Conservation (phyloP, 2,888 invertebrate genomes). For the Ferrisia virgata region DNA sequence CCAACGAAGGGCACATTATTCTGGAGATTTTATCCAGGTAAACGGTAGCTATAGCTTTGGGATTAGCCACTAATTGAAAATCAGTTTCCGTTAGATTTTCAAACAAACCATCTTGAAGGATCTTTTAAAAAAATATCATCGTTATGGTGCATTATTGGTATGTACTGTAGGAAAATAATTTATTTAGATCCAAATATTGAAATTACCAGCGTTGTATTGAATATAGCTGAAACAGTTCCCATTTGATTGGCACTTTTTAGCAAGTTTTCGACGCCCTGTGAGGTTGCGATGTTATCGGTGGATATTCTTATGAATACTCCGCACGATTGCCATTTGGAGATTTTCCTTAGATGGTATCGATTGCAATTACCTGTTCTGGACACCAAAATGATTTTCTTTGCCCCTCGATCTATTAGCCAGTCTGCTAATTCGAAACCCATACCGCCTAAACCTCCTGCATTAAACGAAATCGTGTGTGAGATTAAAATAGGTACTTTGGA, state of each 20-base stretch:
- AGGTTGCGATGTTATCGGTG: constrained; percentile 44
- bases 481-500: too few relatives aligned
- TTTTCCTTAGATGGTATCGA: constrained; percentile 46
- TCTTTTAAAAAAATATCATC: constrained; percentile 24
- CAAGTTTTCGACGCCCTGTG: constrained; percentile 41
- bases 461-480: neutral
- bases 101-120: constrained; percentile 47
- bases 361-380: constrained; percentile 47
- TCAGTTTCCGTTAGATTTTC: constrained; percentile 47
- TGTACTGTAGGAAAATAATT: neutral
- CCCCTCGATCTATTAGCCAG: constrained; percentile 46
- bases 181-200: neutral
- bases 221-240: constrained; percentile 45
- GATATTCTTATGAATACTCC: constrained; percentile 42
- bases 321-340: constrained; percentile 39
- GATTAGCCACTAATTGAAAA: constrained; percentile 45
- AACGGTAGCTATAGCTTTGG: constrained; percentile 47
- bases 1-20: constrained; percentile 13
- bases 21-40: constrained; percentile 45
- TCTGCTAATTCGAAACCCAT: constrained; percentile 48
- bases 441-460: constrained; percentile 48
- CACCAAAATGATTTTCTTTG: constrained; percentile 46
- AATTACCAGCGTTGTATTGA: constrained; percentile 47
- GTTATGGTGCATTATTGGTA: neutral
- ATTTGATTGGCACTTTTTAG: constrained; percentile 49